A percentile compares a stretch with the other conserved stretches of the same genome.
phyloP scores from a whole-genome alignment of 37 sponge, comb jelly and placozoan species.

The Ianthella basta region DNA sequence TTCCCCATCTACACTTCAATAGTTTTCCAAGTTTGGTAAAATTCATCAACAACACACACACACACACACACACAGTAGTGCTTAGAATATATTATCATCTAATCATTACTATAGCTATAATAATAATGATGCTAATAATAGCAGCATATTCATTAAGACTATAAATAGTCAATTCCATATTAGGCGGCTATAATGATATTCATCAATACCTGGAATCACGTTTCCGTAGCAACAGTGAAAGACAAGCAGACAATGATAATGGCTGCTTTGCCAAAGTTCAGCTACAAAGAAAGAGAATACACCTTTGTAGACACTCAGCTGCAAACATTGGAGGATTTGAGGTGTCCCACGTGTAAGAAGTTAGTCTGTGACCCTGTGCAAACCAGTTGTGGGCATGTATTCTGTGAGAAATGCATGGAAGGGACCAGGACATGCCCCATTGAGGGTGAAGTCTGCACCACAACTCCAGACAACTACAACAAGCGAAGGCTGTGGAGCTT shows the following conservation, averaged over 20 bases:
- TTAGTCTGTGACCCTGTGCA: neutral
- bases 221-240: too few species aligned
- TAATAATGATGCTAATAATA: too few species aligned
- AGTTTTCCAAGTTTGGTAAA: too few species aligned
- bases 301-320: neutral
- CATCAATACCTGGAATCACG: neutral
- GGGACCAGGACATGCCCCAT: neutral
- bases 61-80: too few species aligned
- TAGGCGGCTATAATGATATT: too few species aligned
- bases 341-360: neutral
- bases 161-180: too few species aligned
- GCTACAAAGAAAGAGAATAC: conserved; percentile 2
- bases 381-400: conserved; percentile 24
- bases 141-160: neutral
- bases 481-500: conserved; percentile 33
- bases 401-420: conserved; percentile 18
- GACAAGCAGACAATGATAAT: neutral
- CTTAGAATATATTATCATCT: too few species aligned
- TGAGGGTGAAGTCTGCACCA: conserved; percentile 9
- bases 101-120: too few species aligned
- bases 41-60: too few species aligned
- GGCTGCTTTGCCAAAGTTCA: neutral
- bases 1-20: too few species aligned
- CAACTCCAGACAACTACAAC: conserved; percentile 40
- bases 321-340: conserved; percentile 5